phyloP scores from a whole-genome alignment of 2,113 vertebrate species.

The Daboia siamensis region DNA sequence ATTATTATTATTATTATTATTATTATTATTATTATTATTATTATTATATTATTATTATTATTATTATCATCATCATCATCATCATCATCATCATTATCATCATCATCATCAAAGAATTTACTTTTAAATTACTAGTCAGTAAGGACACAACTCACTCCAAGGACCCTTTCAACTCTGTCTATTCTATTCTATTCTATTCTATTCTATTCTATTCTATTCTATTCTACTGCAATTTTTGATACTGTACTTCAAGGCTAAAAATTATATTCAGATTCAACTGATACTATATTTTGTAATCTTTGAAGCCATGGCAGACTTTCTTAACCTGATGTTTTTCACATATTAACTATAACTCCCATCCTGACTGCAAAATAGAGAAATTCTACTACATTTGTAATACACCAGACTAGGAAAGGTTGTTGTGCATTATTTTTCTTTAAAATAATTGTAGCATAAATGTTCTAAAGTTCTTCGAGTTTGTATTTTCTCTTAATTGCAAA shows the following conservation, averaged over 20 bases:
- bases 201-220: too few relatives aligned
- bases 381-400: not conserved
- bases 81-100: too few relatives aligned
- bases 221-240: not conserved
- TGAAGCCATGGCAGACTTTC: not conserved
- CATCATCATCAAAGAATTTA: too few relatives aligned
- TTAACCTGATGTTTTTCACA: not conserved
- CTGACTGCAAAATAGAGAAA: not conserved
- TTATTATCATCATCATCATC: too few relatives aligned
- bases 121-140: too few relatives aligned
- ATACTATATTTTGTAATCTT: not conserved
- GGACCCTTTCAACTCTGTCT: too few relatives aligned
- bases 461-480: not conserved
- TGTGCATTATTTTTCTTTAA: not conserved
- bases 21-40: too few relatives aligned
- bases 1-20: too few relatives aligned
- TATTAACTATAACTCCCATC: not conserved
- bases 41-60: too few relatives aligned
- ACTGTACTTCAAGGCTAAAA: slow-evolving; percentile 2
- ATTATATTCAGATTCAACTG: not conserved
- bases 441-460: not conserved
- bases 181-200: too few relatives aligned
- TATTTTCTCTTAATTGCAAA: not conserved
- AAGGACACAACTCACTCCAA: too few relatives aligned
- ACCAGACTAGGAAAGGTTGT: not conserved